Conservation (phyloP, 2,797 vertebrate species). For the Hafferia zeledoni region DNA sequence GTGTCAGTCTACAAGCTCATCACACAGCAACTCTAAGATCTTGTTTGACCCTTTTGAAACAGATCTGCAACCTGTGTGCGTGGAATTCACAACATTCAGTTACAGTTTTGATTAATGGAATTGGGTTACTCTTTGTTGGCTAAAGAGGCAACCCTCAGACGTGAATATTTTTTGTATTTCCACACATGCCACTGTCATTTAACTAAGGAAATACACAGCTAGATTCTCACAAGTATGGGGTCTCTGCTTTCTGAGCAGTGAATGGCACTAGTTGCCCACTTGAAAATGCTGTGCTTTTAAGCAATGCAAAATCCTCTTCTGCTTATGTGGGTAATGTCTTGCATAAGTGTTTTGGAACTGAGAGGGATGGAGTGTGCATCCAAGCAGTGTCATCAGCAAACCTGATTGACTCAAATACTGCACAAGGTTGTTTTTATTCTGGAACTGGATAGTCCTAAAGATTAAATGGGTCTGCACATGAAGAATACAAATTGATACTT, state of each 20-base stretch:
- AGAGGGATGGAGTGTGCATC: neutral
- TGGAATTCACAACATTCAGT: neutral
- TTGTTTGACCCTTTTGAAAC: neutral
- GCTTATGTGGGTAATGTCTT: neutral
- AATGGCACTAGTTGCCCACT: neutral
- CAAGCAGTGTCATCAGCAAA: neutral
- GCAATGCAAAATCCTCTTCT: neutral
- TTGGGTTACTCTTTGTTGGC: neutral
- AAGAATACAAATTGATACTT: neutral
- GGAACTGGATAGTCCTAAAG: neutral
- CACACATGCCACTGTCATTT: neutral
- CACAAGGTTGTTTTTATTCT: neutral
- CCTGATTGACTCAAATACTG: neutral
- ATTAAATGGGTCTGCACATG: neutral
- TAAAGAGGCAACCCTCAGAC: neutral
- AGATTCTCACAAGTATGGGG: neutral
- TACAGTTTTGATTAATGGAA: neutral
- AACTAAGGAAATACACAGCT: neutral
- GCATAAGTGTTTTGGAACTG: neutral
- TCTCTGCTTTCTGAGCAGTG: neutral
- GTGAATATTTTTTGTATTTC: neutral
- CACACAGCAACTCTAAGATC: neutral
- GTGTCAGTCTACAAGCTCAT: neutral
- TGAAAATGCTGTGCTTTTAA: neutral
- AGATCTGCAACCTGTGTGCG: neutral